Base-by-base conservation (phyloP, 1,140 invertebrate species). In the Euschistus heros region DNA sequence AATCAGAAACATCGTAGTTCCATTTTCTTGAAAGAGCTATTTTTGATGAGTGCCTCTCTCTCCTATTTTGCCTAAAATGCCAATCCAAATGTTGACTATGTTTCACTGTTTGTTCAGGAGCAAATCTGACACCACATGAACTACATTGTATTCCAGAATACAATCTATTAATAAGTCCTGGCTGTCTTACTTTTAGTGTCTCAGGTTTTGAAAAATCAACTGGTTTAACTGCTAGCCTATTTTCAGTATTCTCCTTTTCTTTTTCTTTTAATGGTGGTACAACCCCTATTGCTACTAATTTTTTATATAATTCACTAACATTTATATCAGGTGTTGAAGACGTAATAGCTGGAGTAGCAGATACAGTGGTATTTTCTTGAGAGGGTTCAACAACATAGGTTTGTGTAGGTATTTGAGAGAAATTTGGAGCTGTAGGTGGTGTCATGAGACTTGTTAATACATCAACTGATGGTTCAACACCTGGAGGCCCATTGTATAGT, bases 61-160 rank as follows among this genome's bases (percentile, higher is more conserved):
- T 80, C 13, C 92, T 79, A 76, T 98, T 98, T 75, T 93, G 89
- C 13, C 94, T 78, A 76, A 97, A 97, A 78, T 98, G 95, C 94
- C 95, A 97, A 77, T 98, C 94, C 30, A 97, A 80, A 78, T 97
- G 95, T 73, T 93, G 89, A 68, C 89, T 89, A 74, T 97, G 91
- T 63, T 86, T 84, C 30, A 91, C 87, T 0, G 89, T 92, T 71
- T 91, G 85, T 74, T 92, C 88, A 0, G 89, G 85, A 14, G 87
- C 85, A 75, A 97, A 97, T 47, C 95, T 80, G 27, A 90, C 84
- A 18, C 94, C 94, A 78, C 94, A 98, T 24, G 92, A 92, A 64
- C 89, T 88, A 77, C 95, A 98, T 75, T 97, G 94, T 78, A 95
- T 91, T 7, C 94, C 84, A 37, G 74, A 72, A 68, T 82, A 83